Percentiles rank a stretch among this genome's conserved stretches.
Evolutionary conservation across 1,140 invertebrate species (phyloP).

Genomic region (Ericerus pela): DNA sequence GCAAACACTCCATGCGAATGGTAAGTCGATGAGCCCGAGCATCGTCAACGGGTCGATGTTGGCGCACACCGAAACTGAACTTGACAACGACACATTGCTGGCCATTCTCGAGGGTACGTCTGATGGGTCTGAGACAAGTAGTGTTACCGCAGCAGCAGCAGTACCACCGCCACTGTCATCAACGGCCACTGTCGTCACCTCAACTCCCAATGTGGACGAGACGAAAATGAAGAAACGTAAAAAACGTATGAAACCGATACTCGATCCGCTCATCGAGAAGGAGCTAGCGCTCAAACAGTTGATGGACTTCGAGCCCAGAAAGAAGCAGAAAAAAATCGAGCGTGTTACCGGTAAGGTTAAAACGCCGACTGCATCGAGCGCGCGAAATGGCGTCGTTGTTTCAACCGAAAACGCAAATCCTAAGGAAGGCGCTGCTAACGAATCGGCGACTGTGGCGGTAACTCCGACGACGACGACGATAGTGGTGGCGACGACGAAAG

Average conservation of each 20-base stretch:
- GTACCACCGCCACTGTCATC: background rate
- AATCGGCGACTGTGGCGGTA: background rate
- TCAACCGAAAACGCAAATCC: background rate
- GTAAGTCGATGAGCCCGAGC: background rate
- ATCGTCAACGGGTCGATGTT: background rate
- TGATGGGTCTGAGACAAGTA: background rate
- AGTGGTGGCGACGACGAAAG: background rate
- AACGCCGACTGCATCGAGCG: too few species aligned
- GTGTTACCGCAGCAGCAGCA: constrained; percentile 1
- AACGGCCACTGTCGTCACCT: background rate
- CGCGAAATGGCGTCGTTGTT: too few species aligned
- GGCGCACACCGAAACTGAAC: background rate
- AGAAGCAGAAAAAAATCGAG: too few species aligned
- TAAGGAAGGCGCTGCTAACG: background rate
- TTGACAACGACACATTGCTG: background rate
- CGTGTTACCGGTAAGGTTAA: too few species aligned
- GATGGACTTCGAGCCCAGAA: constrained; percentile 29
- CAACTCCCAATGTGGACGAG: background rate
- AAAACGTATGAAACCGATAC: constrained; percentile 17
- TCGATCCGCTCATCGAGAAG: constrained; percentile 33
- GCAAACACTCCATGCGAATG: background rate
- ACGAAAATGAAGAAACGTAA: background rate
- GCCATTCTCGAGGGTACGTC: background rate
- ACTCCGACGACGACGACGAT: background rate
- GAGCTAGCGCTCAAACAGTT: constrained; percentile 38